A percentile compares a stretch with the other conserved stretches of the same genome.
These are phyloP conservation scores for Drosophila rufa DNA, from an alignment of 1,140 invertebrate genomes.

Conservation along the genomic window DNA sequence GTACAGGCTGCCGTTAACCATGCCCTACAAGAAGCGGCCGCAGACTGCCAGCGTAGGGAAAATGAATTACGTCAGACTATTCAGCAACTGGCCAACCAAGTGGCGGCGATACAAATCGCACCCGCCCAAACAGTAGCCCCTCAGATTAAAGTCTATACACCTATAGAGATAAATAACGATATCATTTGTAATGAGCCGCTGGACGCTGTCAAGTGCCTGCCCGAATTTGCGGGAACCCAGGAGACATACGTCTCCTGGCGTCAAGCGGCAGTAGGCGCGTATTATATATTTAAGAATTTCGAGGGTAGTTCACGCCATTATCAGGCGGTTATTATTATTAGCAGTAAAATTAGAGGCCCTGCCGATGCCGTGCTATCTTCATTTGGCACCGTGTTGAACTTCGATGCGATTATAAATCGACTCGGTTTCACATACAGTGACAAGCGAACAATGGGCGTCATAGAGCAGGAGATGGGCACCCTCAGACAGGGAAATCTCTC, in stretches of 20 bases:
- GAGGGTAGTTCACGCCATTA: slow-evolving; percentile 4
- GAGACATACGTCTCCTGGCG: slow-evolving; percentile 20
- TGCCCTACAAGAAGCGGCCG: background rate
- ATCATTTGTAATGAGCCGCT: slow-evolving; percentile 12
- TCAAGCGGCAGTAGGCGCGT: slow-evolving; percentile 9
- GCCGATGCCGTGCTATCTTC: slow-evolving; percentile 8
- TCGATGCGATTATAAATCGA: background rate
- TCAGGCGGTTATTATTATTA: slow-evolving; percentile 4
- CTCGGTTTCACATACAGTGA: slow-evolving; percentile 28
- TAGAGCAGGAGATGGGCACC: too few species aligned
- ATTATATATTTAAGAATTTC: slow-evolving; percentile 5
- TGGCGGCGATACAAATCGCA: background rate
- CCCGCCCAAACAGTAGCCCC: background rate
- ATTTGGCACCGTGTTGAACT: background rate
- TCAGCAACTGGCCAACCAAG: background rate
- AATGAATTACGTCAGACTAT: slow-evolving; percentile 8
- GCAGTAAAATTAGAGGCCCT: background rate
- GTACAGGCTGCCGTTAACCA: slow-evolving; percentile 8
- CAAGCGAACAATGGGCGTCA: background rate
- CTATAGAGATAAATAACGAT: background rate
- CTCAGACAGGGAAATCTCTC: too few species aligned
- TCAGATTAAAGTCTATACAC: slow-evolving; percentile 1
- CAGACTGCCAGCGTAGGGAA: slow-evolving; percentile 1
- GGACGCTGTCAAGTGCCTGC: slow-evolving; percentile 14
- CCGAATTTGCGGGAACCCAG: slow-evolving; percentile 2